These are phyloP conservation scores for Acanthurus tractus DNA, from an alignment of 2,797 vertebrate genomes.

Conservation along the genomic window DNA sequence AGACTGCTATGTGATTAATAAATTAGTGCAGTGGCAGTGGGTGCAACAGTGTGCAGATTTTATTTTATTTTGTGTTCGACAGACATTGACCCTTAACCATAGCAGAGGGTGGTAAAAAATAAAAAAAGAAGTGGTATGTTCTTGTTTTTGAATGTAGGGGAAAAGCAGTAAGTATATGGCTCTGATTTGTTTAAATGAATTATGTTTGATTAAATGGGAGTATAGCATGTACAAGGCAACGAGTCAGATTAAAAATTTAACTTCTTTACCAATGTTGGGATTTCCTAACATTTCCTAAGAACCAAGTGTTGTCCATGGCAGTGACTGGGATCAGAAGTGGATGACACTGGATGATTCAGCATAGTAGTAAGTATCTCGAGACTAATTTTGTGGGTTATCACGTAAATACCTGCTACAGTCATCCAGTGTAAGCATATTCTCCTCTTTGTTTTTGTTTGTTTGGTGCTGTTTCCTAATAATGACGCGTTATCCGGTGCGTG, in stretches of 20 bases:
- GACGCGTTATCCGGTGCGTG: slow-evolving; percentile 1
- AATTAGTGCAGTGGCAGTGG: no score
- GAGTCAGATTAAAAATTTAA: slow-evolving; percentile 46
- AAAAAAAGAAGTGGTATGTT: no score
- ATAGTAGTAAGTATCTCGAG: neutral
- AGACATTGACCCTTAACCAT: no score
- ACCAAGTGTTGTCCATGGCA: neutral
- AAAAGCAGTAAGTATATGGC: neutral
- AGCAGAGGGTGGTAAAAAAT: no score
- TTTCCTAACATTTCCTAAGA: slow-evolving; percentile 53
- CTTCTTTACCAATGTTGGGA: slow-evolving; percentile 51
- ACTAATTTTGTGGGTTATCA: slow-evolving; percentile 18
- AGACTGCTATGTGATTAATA: no score
- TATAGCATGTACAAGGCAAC: slow-evolving; percentile 9
- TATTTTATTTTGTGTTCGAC: no score
- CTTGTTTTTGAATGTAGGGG: no score
- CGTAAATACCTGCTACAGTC: slow-evolving; percentile 2
- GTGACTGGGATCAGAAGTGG: slow-evolving; percentile 26
- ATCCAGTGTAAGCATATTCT: neutral
- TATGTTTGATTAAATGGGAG: slow-evolving; percentile 19
- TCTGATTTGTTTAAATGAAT: slow-evolving; percentile 24
- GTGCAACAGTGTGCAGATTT: no score
- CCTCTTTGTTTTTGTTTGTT: slow-evolving; percentile 13
- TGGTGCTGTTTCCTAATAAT: slow-evolving; percentile 5
- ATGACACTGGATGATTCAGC: slow-evolving; percentile 49